Conservation (phyloP, 2,888 invertebrate genomes). For the Callinectes sapidus region DNA sequence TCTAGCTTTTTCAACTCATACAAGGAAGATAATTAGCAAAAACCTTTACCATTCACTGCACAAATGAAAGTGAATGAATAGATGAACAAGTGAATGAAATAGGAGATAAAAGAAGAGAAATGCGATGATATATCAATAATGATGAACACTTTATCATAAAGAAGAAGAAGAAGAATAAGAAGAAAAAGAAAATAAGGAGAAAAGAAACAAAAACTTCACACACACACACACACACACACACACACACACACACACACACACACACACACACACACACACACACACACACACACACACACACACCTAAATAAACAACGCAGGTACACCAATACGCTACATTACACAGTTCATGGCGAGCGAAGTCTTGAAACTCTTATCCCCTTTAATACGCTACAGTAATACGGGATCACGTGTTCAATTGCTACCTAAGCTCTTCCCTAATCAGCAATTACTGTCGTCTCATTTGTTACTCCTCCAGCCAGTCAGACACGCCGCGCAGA, state of each 20-base stretch:
- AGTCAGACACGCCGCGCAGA: background rate
- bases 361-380: constrained; percentile 46
- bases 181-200: too few species aligned
- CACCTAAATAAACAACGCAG: constrained; percentile 26
- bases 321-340: constrained; percentile 17
- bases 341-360: constrained; percentile 27
- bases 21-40: too few species aligned
- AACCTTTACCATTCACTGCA: too few species aligned
- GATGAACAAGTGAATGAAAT: too few species aligned
- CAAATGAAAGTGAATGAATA: too few species aligned
- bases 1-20: too few species aligned
- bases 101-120: too few species aligned
- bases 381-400: constrained; percentile 54
- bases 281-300: background rate
- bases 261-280: background rate
- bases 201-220: background rate
- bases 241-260: background rate
- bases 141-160: background rate
- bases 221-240: background rate
- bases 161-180: background rate
- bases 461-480: constrained; percentile 32
- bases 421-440: constrained; percentile 48
- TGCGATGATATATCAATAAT: background rate
- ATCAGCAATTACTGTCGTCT: constrained; percentile 48
- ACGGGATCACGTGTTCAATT: constrained; percentile 55